phyloP scores from a whole-genome alignment of 2,797 vertebrate species.

The Tauraco hartlaubi region DNA sequence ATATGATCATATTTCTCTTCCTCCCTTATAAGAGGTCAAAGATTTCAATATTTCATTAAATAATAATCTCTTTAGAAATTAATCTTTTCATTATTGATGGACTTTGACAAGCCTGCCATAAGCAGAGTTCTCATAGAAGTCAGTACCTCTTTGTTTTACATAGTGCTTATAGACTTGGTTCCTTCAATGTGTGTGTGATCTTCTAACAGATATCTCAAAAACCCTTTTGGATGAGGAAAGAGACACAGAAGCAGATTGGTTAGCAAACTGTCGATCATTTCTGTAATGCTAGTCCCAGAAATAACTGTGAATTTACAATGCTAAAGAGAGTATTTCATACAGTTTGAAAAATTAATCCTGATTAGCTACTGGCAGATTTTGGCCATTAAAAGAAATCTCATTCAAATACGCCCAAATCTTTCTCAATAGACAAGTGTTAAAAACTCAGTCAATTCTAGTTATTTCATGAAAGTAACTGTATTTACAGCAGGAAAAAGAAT shows the following conservation, averaged over 20 bases:
- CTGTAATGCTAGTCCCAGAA: not conserved
- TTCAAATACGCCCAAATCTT: not conserved
- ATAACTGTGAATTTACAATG: not conserved
- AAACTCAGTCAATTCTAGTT: not conserved
- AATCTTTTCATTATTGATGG: not conserved
- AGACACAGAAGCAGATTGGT: not conserved
- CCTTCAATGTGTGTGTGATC: not conserved
- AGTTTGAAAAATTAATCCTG: not conserved
- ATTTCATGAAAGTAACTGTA: not conserved
- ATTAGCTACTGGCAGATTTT: not conserved
- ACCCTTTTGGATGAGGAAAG: not conserved
- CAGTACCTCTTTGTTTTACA: not conserved
- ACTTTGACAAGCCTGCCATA: not conserved
- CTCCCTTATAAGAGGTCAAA: conserved; percentile 3
- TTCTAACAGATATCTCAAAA: not conserved
- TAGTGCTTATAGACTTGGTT: not conserved
- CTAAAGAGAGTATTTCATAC: not conserved
- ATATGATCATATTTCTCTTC: conserved; percentile 5
- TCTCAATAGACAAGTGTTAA: not conserved
- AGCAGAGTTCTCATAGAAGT: not conserved
- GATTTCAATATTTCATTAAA: not conserved
- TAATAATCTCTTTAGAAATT: conserved; percentile 3
- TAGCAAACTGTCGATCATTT: not conserved
- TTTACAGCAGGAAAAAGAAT: not conserved
- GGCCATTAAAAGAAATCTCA: not conserved